phyloP scores from a whole-genome alignment of 2,888 invertebrate species.

The Tetragonisca angustula region DNA sequence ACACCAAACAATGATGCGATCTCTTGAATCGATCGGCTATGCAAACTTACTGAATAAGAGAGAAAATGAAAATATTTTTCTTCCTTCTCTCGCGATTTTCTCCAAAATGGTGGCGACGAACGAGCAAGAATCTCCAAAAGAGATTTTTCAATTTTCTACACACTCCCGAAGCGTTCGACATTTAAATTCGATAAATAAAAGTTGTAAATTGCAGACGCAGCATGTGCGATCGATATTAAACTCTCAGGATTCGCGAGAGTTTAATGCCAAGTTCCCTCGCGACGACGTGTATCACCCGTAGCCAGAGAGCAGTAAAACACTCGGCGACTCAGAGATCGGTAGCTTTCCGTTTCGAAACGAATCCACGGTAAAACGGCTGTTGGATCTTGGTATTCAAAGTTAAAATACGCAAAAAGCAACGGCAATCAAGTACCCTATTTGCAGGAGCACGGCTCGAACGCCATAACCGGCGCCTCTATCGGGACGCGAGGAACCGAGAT shows the following conservation, averaged over 20 bases:
- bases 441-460: constrained; percentile 20
- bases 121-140: too few species aligned
- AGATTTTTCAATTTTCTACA: too few species aligned
- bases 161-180: too few species aligned
- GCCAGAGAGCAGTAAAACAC: not conserved
- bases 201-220: not conserved
- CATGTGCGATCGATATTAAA: not conserved
- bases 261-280: not conserved
- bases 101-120: too few species aligned
- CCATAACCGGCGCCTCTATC: constrained; percentile 41
- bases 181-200: not conserved
- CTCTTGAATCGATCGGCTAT: too few species aligned
- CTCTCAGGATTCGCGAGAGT: not conserved
- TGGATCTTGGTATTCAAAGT: not conserved
- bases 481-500: constrained; percentile 1
- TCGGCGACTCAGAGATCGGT: not conserved
- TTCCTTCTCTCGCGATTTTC: too few species aligned
- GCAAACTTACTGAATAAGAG: too few species aligned
- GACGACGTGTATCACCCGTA: not conserved
- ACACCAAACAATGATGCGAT: too few species aligned
- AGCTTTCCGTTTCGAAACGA: not conserved
- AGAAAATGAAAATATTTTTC: too few species aligned
- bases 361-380: not conserved
- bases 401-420: not conserved
- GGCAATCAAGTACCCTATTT: constrained; percentile 25